phyloP scores from a whole-genome alignment of 2,888 invertebrate genomes.

The Lasioglossum calceatum region DNA sequence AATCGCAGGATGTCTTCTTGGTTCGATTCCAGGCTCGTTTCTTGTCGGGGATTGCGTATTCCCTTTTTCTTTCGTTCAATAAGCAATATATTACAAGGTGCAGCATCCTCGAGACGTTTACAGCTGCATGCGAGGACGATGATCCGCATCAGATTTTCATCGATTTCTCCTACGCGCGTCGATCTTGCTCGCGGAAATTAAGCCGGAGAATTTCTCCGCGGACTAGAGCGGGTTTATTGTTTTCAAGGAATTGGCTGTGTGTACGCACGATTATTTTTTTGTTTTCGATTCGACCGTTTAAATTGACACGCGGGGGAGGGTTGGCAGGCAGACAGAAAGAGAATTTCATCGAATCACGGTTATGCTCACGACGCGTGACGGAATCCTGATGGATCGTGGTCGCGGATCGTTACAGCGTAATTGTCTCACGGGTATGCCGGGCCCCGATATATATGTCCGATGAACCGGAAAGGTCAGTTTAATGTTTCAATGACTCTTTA shows the following conservation, averaged over 20 bases:
- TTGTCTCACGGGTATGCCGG: constrained; percentile 69
- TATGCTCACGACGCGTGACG: constrained; percentile 73
- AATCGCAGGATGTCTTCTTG: not conserved
- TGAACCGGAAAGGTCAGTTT: constrained; percentile 72
- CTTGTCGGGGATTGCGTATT: not conserved
- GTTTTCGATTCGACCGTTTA: not conserved
- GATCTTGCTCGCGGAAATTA: not conserved
- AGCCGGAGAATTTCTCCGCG: not conserved
- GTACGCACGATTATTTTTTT: constrained; percentile 2
- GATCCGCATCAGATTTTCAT: constrained; percentile 22
- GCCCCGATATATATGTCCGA: constrained; percentile 60
- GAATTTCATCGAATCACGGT: constrained; percentile 64
- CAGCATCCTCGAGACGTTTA: constrained; percentile 28
- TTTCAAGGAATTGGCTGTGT: not conserved
- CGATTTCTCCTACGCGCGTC: not conserved
- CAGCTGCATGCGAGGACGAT: constrained; percentile 4
- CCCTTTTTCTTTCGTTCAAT: constrained; percentile 43
- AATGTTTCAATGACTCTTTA: constrained; percentile 65
- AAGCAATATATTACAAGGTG: constrained; percentile 43
- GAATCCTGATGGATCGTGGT: constrained; percentile 74
- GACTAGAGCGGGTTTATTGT: not conserved
- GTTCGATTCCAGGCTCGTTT: constrained; percentile 27
- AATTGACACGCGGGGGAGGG: constrained; percentile 33
- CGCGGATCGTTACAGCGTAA: constrained; percentile 72
- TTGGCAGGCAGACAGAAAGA: constrained; percentile 29